phyloP scores from a whole-genome alignment of 2,113 vertebrate genomes.

The Boleophthalmus pectinirostris region DNA sequence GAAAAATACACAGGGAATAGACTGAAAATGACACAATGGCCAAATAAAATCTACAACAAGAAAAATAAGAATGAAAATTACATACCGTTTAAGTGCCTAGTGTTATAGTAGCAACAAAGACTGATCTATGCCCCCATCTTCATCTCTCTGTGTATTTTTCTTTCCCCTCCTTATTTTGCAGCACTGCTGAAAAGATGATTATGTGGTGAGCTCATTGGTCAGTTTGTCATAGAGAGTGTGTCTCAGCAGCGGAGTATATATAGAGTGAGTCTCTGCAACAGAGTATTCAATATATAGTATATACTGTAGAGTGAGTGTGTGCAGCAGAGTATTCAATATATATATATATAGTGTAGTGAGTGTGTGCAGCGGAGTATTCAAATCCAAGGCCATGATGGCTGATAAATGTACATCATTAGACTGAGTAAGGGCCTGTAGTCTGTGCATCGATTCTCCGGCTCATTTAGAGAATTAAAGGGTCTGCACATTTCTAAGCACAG shows the following conservation, averaged over 20 bases:
- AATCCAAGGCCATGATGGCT: constrained; percentile 51
- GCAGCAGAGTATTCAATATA: too few species aligned
- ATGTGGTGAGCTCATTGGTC: constrained; percentile 40
- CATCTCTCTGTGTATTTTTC: constrained; percentile 31
- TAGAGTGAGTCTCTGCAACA: constrained; percentile 16
- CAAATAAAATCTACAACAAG: too few species aligned
- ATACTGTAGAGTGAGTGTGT: too few species aligned
- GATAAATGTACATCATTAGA: constrained; percentile 68
- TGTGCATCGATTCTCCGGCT: constrained; percentile 55
- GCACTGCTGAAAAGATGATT: constrained; percentile 41
- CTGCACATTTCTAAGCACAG: constrained; percentile 57
- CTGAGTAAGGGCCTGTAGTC: constrained; percentile 51
- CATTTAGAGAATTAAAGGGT: constrained; percentile 66
- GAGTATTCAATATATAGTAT: constrained; percentile 32
- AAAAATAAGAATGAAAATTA: too few species aligned
- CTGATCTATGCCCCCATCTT: constrained; percentile 34
- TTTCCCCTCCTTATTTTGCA: constrained; percentile 31
- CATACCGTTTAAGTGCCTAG: neutral
- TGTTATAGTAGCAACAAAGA: constrained; percentile 12
- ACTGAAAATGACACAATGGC: too few species aligned
- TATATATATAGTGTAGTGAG: too few species aligned
- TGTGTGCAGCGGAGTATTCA: constrained; percentile 19
- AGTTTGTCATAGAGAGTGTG: constrained; percentile 30
- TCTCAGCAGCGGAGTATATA: constrained; percentile 4
- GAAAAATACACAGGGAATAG: too few species aligned